Evolutionary conservation across 2,113 vertebrate species (phyloP).

Genomic region (Platysternon megacephalum): DNA sequence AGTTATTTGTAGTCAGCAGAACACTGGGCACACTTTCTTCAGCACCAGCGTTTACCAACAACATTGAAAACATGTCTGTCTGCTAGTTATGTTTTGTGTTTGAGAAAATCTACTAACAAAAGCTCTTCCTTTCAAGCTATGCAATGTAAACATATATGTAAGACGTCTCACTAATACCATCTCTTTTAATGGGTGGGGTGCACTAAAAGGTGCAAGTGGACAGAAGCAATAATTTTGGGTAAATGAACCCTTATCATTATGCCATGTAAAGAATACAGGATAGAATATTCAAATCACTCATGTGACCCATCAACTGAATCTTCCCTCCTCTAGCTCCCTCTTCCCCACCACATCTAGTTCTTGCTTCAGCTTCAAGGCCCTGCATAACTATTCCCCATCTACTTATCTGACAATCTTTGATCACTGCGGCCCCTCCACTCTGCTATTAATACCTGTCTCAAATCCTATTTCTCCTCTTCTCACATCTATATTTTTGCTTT

Average conservation of each 20-base stretch:
- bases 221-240: constrained; percentile 82
- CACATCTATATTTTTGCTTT: background rate
- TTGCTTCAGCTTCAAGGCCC: background rate
- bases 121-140: background rate
- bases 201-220: constrained; percentile 57
- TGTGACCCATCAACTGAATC: background rate
- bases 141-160: background rate
- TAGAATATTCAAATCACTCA: background rate
- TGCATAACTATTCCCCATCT: background rate
- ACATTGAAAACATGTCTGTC: background rate
- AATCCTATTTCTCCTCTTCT: background rate
- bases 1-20: background rate
- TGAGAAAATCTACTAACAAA: background rate
- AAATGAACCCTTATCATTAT: constrained; percentile 34
- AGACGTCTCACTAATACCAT: background rate
- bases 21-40: background rate
- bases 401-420: background rate
- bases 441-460: background rate
- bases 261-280: background rate
- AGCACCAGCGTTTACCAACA: background rate
- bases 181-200: constrained; percentile 77
- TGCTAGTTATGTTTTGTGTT: background rate
- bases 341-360: fast-evolving
- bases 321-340: background rate
- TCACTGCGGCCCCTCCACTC: background rate